phyloP scores from a whole-genome alignment of 2,113 vertebrate species.

The Condylura cristata region DNA sequence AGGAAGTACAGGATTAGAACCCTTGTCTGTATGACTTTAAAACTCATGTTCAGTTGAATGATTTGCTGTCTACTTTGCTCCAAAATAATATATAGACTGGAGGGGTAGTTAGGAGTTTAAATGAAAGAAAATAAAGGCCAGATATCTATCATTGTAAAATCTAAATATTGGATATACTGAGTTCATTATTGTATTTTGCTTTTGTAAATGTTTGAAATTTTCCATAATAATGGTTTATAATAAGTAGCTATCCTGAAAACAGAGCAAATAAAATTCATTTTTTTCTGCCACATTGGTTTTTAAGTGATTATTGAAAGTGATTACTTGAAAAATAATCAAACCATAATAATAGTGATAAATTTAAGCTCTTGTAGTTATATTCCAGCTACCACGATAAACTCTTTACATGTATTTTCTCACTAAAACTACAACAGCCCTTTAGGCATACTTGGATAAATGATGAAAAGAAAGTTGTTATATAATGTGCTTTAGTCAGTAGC shows the following conservation, averaged over 20 bases:
- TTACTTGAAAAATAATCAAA: neutral
- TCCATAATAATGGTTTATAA: neutral
- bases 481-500: neutral
- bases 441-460: neutral
- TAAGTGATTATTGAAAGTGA: neutral
- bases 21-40: constrained; percentile 9
- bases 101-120: neutral
- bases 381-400: neutral
- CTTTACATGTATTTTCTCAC: neutral
- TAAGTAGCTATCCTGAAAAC: constrained; percentile 1
- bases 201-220: constrained; percentile 3
- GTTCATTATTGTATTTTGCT: neutral
- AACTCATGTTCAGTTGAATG: neutral
- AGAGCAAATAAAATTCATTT: constrained; percentile 2
- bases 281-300: neutral
- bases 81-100: neutral
- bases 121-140: neutral
- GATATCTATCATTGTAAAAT: neutral
- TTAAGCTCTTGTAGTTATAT: constrained; percentile 4
- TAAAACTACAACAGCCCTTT: neutral
- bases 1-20: neutral
- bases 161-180: neutral
- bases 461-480: neutral
- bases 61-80: constrained; percentile 26
- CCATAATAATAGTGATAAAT: neutral